Conservation (phyloP, 1,140 invertebrate genomes). For the Pemphigus obesinymphae region DNA sequence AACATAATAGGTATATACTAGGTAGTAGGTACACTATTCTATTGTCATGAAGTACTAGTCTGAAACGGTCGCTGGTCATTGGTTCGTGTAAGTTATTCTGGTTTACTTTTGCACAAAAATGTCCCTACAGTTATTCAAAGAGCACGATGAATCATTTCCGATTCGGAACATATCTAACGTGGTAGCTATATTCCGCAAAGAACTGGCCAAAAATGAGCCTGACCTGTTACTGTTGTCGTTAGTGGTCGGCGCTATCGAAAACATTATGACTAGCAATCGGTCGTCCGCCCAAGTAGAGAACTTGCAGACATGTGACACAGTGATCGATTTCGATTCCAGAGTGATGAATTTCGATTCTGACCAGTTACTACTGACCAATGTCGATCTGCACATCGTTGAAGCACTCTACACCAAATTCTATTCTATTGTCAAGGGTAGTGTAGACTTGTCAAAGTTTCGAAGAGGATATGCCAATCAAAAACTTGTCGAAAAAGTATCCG, state of each 20-base stretch:
- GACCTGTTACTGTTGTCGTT: constrained; percentile 88
- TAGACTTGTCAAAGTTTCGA: constrained; percentile 60
- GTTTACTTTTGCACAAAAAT: too few relatives aligned
- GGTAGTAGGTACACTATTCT: too few relatives aligned
- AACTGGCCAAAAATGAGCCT: constrained; percentile 74
- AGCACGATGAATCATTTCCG: constrained; percentile 62
- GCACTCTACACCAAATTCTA: constrained; percentile 77
- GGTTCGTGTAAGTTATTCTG: too few relatives aligned
- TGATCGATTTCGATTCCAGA: too few relatives aligned
- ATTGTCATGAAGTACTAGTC: too few relatives aligned
- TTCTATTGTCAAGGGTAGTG: constrained; percentile 68
- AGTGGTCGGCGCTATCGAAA: constrained; percentile 84
- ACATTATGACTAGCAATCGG: constrained; percentile 76
- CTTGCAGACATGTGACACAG: too few relatives aligned
- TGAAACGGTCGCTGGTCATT: too few relatives aligned
- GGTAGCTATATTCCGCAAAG: constrained; percentile 72
- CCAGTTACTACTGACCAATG: constrained; percentile 56
- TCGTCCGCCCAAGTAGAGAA: constrained; percentile 49
- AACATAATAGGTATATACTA: too few relatives aligned
- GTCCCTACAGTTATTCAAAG: constrained; percentile 14
- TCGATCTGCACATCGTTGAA: constrained; percentile 67
- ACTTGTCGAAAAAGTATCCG: constrained; percentile 87
- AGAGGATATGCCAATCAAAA: constrained; percentile 67
- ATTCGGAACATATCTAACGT: constrained; percentile 70
- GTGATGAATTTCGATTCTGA: too few relatives aligned